Evolutionary conservation across 2,797 vertebrate genomes (phyloP), one percentile per base, ranked within the genome.

Genomic region (Psittacula echo): DNA sequence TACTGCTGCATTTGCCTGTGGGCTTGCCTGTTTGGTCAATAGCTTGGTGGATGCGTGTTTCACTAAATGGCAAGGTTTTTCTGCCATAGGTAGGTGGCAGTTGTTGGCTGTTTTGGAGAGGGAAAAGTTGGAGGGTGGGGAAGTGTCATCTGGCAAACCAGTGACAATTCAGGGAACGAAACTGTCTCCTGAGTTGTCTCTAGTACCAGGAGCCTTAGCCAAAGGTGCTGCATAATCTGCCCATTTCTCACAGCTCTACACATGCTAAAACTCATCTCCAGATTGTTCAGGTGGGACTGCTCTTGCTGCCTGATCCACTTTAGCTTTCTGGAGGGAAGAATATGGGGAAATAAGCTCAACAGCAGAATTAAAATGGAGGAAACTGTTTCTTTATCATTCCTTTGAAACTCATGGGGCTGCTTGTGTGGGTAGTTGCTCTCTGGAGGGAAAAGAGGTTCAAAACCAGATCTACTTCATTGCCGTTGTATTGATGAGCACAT

Each of bases 21-120:
- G 82, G 16, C 39, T 34, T 32, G 44, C 32, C 53, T 14, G n/a
- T 61, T 26, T 41, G 68, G 65, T 32, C 14, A 51, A 30, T 17
- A 51, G 53, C 19, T 44, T 24, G 47, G 42, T 20, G 29, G 41
- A 4, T 0, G 3, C 0, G 0, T 30, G 7, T 51, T 61, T 71
- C 15, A 12, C 20, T 58, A 20, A n/a, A 22, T 26, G 32, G 47
- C 45, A 45, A 61, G 41, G 65, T 34, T 41, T 65, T 60, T 41
- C 37, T 74, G 32, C n/a, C 45, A 37, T 45, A 48, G 41, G 11
- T 50, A 24, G 41, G 61, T 65, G 61, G 50, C 42, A 22, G 26
- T 68, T 81, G 13, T 58, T 64, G 34, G 32, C 41, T 47, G 0
- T 54, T 81, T 60, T 70, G 22, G 21, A 58, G 50, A 37, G 54